These are phyloP conservation scores for Diplolepis rosae DNA, from an alignment of 2,888 invertebrate species.

Conservation along the genomic window DNA sequence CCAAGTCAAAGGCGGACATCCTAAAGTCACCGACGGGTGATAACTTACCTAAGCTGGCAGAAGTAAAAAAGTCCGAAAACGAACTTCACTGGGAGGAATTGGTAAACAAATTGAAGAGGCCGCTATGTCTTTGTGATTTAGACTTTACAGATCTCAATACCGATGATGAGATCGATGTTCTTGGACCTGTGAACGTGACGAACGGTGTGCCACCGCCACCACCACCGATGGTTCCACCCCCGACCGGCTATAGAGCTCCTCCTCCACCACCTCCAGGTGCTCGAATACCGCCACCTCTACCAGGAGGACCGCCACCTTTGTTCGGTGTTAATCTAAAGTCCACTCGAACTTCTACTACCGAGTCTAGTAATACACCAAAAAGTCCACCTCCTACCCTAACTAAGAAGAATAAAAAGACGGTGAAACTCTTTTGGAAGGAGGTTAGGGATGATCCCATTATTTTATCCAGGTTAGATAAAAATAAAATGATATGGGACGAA, in stretches of 20 bases:
- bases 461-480: slow-evolving; percentile 76
- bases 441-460: slow-evolving; percentile 86
- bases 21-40: slow-evolving; percentile 83
- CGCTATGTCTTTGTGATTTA: slow-evolving; percentile 91
- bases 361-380: slow-evolving; percentile 59
- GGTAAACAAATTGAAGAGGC: slow-evolving; percentile 83
- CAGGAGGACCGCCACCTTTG: slow-evolving; percentile 65
- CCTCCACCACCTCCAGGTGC: slow-evolving; percentile 74
- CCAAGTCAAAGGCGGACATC: slow-evolving; percentile 87
- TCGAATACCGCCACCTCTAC: slow-evolving; percentile 73
- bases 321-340: slow-evolving; percentile 69
- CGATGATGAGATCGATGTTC: slow-evolving; percentile 90
- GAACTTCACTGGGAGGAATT: slow-evolving; percentile 97
- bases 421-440: slow-evolving; percentile 98
- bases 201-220: slow-evolving; percentile 86
- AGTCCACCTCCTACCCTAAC: slow-evolving; percentile 66
- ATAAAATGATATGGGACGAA: slow-evolving; percentile 91
- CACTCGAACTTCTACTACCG: slow-evolving; percentile 47
- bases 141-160: slow-evolving; percentile 95
- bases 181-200: slow-evolving; percentile 80
- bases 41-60: slow-evolving; percentile 79
- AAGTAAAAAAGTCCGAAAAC: slow-evolving; percentile 91
- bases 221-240: slow-evolving; percentile 82
- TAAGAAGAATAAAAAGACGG: slow-evolving; percentile 95
- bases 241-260: slow-evolving; percentile 74